Evolutionary conservation across 2,113 vertebrate species (phyloP).

Genomic region (Pao palembangensis): DNA sequence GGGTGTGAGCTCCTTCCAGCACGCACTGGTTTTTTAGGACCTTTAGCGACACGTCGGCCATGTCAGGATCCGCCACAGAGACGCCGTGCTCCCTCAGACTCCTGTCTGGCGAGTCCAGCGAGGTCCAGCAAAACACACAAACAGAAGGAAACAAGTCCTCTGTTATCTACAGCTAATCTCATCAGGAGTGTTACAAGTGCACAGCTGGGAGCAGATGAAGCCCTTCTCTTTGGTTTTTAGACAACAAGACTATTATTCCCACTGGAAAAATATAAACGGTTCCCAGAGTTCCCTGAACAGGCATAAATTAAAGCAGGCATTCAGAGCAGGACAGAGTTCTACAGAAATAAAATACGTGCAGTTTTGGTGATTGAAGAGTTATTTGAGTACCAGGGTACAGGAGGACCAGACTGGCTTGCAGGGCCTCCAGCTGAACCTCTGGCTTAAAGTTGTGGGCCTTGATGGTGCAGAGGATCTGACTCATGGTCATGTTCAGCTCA

Average conservation of each 20-base stretch:
- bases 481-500: conserved; percentile 78
- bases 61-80: conserved; percentile 75
- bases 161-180: conserved; percentile 20
- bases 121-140: conserved; percentile 2
- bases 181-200: conserved; percentile 9
- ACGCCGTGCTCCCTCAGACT: conserved; percentile 66
- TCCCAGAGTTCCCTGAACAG: too few relatives aligned
- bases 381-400: conserved; percentile 75
- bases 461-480: conserved; percentile 81
- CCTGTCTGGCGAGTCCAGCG: conserved; percentile 56
- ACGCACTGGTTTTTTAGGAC: conserved; percentile 88
- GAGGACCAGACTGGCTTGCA: conserved; percentile 83
- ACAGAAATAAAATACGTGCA: too few relatives aligned
- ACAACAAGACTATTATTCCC: neutral
- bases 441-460: conserved; percentile 78
- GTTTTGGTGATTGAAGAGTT: too few relatives aligned
- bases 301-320: too few relatives aligned
- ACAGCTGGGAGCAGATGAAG: neutral
- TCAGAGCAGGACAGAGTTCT: too few relatives aligned
- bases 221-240: neutral
- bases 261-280: too few relatives aligned
- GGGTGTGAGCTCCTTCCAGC: conserved; percentile 81
- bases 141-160: neutral
- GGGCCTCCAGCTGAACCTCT: conserved; percentile 85
- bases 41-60: conserved; percentile 75